Conservation (phyloP, 2,113 vertebrate genomes). For the Paradoxurus hermaphroditus region DNA sequence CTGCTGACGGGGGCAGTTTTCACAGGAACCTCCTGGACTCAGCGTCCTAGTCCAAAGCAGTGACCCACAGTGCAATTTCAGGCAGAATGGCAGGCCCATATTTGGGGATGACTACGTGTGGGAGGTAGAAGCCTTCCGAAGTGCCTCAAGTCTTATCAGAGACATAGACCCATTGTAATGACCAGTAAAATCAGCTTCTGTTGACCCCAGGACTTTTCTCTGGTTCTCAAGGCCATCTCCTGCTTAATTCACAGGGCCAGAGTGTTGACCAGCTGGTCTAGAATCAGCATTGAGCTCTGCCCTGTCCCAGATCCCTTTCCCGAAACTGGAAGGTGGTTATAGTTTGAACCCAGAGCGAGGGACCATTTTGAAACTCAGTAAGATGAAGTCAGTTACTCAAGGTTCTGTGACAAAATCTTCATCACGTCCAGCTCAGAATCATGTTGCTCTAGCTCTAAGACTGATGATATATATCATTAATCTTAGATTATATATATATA, state of each 20-base stretch:
- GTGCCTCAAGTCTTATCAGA: not conserved
- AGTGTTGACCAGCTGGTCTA: not conserved
- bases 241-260: not conserved
- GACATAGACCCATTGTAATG: not conserved
- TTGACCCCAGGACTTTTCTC: not conserved
- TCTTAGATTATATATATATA: too few relatives aligned
- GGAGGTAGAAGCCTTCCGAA: not conserved
- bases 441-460: not conserved
- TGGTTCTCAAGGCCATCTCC: not conserved
- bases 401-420: not conserved
- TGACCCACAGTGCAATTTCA: not conserved
- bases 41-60: not conserved
- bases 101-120: not conserved
- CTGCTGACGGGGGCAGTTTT: too few relatives aligned
- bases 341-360: not conserved
- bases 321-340: not conserved
- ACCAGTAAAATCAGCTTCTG: not conserved
- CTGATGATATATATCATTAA: too few relatives aligned
- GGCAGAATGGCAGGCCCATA: not conserved
- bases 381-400: not conserved
- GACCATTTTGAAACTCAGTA: not conserved
- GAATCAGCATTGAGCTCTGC: not conserved
- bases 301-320: not conserved
- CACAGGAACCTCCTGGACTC: not conserved
- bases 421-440: not conserved